Percentiles rank a stretch among this genome's conserved stretches.
phyloP scores from a whole-genome alignment of 2,113 vertebrate species.

The Euleptes europaea region DNA sequence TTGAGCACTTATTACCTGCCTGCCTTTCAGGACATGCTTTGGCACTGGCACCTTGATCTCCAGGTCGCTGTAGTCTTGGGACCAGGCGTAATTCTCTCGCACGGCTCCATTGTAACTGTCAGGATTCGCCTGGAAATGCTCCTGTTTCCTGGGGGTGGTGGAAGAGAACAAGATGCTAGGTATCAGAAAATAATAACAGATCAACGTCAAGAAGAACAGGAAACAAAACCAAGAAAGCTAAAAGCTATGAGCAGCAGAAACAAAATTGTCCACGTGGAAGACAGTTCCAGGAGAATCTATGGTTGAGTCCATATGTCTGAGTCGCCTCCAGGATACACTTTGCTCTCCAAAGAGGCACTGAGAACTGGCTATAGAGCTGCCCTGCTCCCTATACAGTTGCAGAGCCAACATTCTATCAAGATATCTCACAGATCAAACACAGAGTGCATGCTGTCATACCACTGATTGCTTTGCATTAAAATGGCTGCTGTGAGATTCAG shows the following conservation, averaged over 20 bases:
- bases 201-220: neutral
- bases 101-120: slow-evolving; percentile 97
- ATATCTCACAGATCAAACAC: neutral
- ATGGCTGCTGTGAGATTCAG: neutral
- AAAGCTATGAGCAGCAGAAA: neutral
- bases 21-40: slow-evolving; percentile 84
- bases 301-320: neutral
- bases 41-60: slow-evolving; percentile 92
- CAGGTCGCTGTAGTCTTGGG: slow-evolving; percentile 93
- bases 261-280: neutral
- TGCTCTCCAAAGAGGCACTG: rapidly evolving
- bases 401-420: neutral
- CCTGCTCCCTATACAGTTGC: neutral
- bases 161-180: slow-evolving; percentile 3
- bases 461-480: neutral
- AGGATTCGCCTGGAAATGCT: slow-evolving; percentile 81
- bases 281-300: no score
- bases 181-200: neutral
- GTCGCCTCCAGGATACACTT: rapidly evolving
- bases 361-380: neutral
- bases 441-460: no score
- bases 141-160: slow-evolving; percentile 69
- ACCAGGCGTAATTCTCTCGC: slow-evolving; percentile 87
- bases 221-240: neutral
- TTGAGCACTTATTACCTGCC: slow-evolving; percentile 78